phyloP scores from a whole-genome alignment of 1,140 invertebrate genomes.

The Tetramorium parvispinum region DNA sequence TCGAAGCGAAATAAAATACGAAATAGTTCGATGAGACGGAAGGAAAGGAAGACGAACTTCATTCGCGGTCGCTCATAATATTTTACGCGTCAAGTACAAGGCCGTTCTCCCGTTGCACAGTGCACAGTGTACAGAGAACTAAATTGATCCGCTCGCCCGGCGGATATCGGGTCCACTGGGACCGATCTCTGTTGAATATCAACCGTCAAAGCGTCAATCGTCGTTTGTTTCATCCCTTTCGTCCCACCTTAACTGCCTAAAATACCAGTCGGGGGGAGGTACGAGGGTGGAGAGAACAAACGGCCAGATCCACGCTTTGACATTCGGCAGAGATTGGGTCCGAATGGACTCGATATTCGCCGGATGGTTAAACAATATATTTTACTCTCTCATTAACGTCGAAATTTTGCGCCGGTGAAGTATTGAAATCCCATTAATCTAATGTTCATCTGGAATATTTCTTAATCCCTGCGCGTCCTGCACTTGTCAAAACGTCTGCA shows the following conservation, averaged over 20 bases:
- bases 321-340: not conserved
- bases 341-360: not conserved
- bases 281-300: not conserved
- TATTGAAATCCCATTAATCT: not conserved
- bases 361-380: not conserved
- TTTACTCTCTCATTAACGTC: not conserved
- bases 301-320: not conserved
- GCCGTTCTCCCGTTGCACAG: not conserved
- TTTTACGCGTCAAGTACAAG: not conserved
- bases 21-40: not conserved
- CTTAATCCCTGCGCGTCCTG: not conserved
- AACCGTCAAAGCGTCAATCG: conserved; percentile 28
- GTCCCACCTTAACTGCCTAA: not conserved
- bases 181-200: conserved; percentile 19
- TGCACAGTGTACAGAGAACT: not conserved
- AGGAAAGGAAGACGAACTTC: no score
- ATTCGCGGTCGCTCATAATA: not conserved
- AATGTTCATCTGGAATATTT: not conserved
- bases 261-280: not conserved
- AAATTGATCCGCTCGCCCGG: not conserved
- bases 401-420: not conserved
- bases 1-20: not conserved
- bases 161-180: conserved; percentile 25
- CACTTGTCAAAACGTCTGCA: not conserved
- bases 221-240: conserved; percentile 18